Evolutionary conservation across 2,113 vertebrate genomes (phyloP).

Genomic region (Saccopteryx leptura): DNA sequence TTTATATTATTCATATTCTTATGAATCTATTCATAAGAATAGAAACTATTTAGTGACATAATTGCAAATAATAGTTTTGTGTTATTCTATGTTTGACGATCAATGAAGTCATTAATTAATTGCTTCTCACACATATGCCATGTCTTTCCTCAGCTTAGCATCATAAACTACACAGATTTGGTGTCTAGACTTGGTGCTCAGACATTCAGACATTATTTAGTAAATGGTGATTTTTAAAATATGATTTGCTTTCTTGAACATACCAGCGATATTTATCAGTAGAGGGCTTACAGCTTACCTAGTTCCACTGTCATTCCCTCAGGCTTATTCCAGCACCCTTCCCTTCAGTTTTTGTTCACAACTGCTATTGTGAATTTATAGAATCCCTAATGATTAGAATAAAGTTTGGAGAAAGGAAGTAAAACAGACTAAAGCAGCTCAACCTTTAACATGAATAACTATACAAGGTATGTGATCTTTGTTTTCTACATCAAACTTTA

Average conservation of each 20-base stretch:
- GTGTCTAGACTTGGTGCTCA: background rate
- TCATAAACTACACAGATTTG: background rate
- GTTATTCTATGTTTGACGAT: background rate
- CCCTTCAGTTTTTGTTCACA: background rate
- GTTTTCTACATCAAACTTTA: background rate
- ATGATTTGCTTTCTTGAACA: background rate
- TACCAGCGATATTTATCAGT: background rate
- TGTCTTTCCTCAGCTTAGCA: background rate
- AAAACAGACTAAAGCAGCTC: background rate
- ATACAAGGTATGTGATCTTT: background rate
- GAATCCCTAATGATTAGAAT: background rate
- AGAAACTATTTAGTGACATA: conserved; percentile 2
- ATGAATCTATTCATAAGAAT: background rate
- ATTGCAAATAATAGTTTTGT: background rate
- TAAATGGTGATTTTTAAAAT: background rate
- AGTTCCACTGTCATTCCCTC: background rate
- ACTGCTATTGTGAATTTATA: background rate
- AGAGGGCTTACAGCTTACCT: background rate
- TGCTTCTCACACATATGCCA: background rate
- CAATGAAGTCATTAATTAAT: background rate
- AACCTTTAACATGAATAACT: background rate
- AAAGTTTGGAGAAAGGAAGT: background rate
- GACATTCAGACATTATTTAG: background rate
- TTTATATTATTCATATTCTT: background rate
- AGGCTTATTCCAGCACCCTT: background rate